These are phyloP conservation scores for Ceraclea dissimilis DNA, from an alignment of 2,888 invertebrate species.

Conservation along the genomic window DNA sequence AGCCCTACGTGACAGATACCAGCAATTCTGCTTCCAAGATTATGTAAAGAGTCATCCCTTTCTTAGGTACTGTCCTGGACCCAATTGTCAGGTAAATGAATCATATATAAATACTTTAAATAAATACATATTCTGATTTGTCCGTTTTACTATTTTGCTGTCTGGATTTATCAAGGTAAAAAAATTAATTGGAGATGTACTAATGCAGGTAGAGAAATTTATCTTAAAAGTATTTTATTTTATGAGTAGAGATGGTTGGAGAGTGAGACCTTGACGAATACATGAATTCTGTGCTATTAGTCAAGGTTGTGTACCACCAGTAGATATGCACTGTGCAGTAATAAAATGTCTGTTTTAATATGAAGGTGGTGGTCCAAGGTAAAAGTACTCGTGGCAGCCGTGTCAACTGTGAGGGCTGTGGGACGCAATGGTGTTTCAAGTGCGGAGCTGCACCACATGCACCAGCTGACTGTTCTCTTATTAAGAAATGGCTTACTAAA, in stretches of 20 bases:
- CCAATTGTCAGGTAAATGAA: slow-evolving; percentile 74
- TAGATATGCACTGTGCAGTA: too few species aligned
- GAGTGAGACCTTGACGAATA: too few species aligned
- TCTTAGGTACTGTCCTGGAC: slow-evolving; percentile 89
- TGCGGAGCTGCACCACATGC: slow-evolving; percentile 98
- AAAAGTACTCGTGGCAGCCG: slow-evolving; percentile 76
- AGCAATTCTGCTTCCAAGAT: slow-evolving; percentile 92
- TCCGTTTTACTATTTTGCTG: too few species aligned
- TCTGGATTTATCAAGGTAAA: too few species aligned
- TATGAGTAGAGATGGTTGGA: too few species aligned
- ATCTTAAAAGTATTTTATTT: too few species aligned
- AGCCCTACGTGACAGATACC: slow-evolving; percentile 82
- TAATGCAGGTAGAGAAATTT: too few species aligned
- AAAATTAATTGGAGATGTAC: too few species aligned
- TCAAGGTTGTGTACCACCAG: too few species aligned
- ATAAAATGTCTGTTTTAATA: too few species aligned
- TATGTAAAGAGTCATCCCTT: slow-evolving; percentile 91
- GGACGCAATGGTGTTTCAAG: slow-evolving; percentile 86
- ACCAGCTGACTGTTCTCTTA: slow-evolving; percentile 92
- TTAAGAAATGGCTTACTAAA: slow-evolving; percentile 97
- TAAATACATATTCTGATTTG: too few species aligned
- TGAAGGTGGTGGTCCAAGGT: slow-evolving; percentile 77
- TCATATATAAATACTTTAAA: neutral
- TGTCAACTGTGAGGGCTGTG: slow-evolving; percentile 82
- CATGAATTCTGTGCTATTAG: too few species aligned